Evolutionary conservation across 2,113 vertebrate species (phyloP), one percentile per base, ranked within the genome.

Genomic region (Murina feae): DNA sequence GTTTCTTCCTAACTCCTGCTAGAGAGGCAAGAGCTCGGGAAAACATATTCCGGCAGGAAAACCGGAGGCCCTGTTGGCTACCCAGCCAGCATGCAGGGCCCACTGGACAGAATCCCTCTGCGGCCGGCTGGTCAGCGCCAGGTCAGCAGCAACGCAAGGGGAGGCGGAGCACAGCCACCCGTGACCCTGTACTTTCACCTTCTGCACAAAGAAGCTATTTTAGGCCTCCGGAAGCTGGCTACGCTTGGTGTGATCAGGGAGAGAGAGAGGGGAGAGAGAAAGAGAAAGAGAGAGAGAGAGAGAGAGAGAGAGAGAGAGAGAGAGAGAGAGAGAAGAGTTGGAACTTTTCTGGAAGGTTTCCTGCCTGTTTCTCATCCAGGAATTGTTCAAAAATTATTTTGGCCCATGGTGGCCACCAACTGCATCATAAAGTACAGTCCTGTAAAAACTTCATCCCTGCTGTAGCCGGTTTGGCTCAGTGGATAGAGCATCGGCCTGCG

Each of bases 361-460:
- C 83, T 49, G 71, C 28, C 44, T 90, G 75, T 79, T 69, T 42
- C 49, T 88, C 35, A 23, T 35, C 21, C 39, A 68, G 25, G 6
- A 37, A n/a, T 82, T 83, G 49, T 72, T 87, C 63, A 66, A 76
- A 95, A 91, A 89, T 14, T n/a, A 49, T 60, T 74, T 63, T 47
- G 47, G 6, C 20, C 44, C 42, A 20, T 69, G 32, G 5, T 4
- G 35, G 32, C 28, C 51, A 66, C 44, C 44, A 86, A n/a, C 21
- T 28, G n/a, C 21, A 30, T 32, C 84, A 68, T 49, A 39, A 83
- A 60, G 21, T 23, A 42, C 5, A 32, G 12, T 68, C 69, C 53
- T 42, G 6, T 35, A 32, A 58, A 76, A 60, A 51, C 18, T 13
- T 42, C 2, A 21, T 39, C 37, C 71, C 28, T 76, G n/a, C n/a